Evolutionary conservation across 2,113 vertebrate species (phyloP).

Genomic region (Ptychochromis oligacanthus): DNA sequence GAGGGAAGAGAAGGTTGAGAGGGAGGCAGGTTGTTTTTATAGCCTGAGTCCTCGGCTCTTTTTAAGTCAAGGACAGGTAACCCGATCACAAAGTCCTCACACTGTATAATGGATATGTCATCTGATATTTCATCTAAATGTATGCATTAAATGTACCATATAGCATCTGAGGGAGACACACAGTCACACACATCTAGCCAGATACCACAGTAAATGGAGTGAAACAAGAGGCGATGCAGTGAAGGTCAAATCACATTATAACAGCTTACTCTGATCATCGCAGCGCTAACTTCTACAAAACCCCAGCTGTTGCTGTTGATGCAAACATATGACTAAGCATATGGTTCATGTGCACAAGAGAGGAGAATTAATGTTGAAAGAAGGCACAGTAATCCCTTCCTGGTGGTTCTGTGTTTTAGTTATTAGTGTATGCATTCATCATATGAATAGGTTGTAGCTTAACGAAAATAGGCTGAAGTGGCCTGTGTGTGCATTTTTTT

Average conservation of each 20-base stretch:
- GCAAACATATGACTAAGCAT: background rate
- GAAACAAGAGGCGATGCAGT: conserved; percentile 38
- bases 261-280: conserved; percentile 40
- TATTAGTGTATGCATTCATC: conserved; percentile 1
- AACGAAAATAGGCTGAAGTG: background rate
- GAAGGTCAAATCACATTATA: conserved; percentile 53
- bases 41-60: conserved; percentile 7
- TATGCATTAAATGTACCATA: conserved; percentile 25
- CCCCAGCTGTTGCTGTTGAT: conserved; percentile 46
- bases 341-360: background rate
- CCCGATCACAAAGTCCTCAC: conserved; percentile 28
- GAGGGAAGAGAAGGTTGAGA: background rate
- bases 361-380: background rate
- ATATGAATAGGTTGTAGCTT: background rate
- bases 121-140: conserved; percentile 50
- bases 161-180: conserved; percentile 13
- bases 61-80: conserved; percentile 52
- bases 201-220: conserved; percentile 42
- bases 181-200: conserved; percentile 23
- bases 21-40: conserved; percentile 6
- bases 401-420: background rate
- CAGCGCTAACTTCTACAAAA: conserved; percentile 29
- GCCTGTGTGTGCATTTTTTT: background rate
- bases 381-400: background rate
- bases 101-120: conserved; percentile 46